A percentile compares a stretch with the other conserved stretches of the same genome.
phyloP scores from a whole-genome alignment of 2,113 vertebrate species.

The Scomber scombrus region DNA sequence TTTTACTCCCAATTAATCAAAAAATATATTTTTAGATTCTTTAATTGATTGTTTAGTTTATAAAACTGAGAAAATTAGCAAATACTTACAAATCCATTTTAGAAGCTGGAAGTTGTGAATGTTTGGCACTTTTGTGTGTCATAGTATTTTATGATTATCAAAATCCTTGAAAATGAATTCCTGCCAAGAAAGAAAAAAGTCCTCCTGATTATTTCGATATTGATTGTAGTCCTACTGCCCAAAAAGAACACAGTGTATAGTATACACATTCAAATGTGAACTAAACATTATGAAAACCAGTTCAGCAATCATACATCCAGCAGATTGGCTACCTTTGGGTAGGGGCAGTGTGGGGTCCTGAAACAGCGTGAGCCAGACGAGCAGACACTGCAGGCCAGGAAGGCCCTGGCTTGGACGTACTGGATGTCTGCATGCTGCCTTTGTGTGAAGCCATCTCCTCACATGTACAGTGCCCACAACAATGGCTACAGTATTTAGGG shows the following conservation, averaged over 20 bases:
- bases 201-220: not conserved
- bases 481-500: conserved; percentile 76
- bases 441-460: conserved; percentile 57
- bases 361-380: conserved; percentile 29
- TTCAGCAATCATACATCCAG: conserved; percentile 3
- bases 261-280: not conserved
- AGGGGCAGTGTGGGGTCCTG: conserved; percentile 9
- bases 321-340: conserved; percentile 22
- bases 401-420: conserved; percentile 36
- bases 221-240: not conserved
- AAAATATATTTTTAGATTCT: no score
- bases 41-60: no score
- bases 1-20: no score
- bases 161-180: not conserved
- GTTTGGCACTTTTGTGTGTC: not conserved
- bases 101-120: not conserved
- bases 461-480: conserved; percentile 73
- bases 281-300: conserved; percentile 6
- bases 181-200: not conserved
- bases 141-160: not conserved
- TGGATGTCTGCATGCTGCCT: conserved; percentile 51
- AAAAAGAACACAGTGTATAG: not conserved
- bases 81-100: not conserved
- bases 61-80: no score
- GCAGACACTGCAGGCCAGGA: conserved; percentile 41